These are phyloP conservation scores for Sinodicranocentrus sp. DNA, from an alignment of 2,888 invertebrate species.

Conservation along the genomic window DNA sequence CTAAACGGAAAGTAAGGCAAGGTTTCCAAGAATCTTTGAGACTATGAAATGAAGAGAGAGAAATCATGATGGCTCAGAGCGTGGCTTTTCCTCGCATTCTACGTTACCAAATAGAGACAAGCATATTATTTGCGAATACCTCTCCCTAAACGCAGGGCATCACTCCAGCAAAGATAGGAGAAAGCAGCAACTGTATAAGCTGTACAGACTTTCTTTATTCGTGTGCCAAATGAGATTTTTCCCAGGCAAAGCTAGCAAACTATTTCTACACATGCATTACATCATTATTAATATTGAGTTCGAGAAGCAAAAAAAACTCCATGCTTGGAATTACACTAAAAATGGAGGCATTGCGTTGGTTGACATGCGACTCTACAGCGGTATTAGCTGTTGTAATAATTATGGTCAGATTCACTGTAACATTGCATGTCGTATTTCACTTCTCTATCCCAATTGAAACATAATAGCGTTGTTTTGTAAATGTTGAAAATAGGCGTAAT, in stretches of 20 bases:
- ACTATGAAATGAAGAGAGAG: not conserved
- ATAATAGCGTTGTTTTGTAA: not conserved
- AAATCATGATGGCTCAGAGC: not conserved
- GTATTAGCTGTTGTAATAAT: not conserved
- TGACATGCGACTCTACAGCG: not conserved
- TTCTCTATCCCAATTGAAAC: not conserved
- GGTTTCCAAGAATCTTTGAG: slow-evolving; percentile 5
- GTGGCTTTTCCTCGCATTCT: not conserved
- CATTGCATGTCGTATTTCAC: too few species aligned
- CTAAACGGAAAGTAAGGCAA: not conserved
- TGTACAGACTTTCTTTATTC: slow-evolving; percentile 4
- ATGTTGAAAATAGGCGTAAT: not conserved
- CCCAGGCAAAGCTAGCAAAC: not conserved
- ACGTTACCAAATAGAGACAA: not conserved
- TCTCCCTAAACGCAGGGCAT: not conserved
- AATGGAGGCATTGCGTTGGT: not conserved
- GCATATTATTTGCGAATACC: not conserved
- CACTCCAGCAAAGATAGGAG: not conserved
- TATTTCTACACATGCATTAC: not conserved
- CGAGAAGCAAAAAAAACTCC: not conserved
- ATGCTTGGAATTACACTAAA: not conserved
- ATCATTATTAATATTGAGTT: not conserved
- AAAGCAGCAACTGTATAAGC: not conserved
- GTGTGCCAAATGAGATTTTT: slow-evolving; percentile 8
- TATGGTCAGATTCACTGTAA: not conserved